Evolutionary conservation across 2,888 invertebrate genomes (phyloP).

Genomic region (Adelphocoris suturalis): DNA sequence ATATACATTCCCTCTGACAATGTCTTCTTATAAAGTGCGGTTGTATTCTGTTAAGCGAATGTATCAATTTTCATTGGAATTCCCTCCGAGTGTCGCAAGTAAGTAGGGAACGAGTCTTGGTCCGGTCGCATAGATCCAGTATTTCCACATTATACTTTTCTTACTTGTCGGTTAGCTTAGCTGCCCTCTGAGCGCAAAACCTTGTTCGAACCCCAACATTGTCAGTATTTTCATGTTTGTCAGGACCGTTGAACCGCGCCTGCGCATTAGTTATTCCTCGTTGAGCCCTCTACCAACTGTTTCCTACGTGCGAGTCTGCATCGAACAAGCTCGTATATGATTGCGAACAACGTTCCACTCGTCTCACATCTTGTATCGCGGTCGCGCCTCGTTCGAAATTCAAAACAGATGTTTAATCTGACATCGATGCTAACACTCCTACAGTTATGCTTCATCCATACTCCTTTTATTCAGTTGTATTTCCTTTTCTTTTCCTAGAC

Average conservation of each 20-base stretch:
- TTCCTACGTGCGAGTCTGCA: background rate
- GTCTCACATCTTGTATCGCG: background rate
- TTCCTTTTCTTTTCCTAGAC: too few species aligned
- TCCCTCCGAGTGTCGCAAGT: background rate
- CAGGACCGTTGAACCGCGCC: background rate
- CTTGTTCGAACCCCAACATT: background rate
- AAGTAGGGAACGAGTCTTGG: background rate
- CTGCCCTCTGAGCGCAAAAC: conserved; percentile 1
- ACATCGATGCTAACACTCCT: background rate
- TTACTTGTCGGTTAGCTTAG: background rate
- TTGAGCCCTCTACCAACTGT: background rate
- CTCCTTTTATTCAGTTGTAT: too few species aligned
- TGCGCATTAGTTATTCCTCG: background rate
- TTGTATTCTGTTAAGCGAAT: background rate
- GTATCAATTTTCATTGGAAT: background rate
- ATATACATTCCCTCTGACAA: too few species aligned
- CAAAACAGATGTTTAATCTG: conserved; percentile 21
- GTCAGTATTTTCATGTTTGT: conserved; percentile 38
- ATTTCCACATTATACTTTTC: background rate
- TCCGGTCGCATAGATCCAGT: background rate
- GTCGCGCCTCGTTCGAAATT: background rate
- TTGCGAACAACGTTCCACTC: background rate
- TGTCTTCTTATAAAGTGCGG: too few species aligned
- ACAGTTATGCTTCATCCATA: too few species aligned
- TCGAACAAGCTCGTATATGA: background rate